These are phyloP conservation scores for Mimas tiliae DNA, from an alignment of 2,888 invertebrate genomes.

Conservation along the genomic window DNA sequence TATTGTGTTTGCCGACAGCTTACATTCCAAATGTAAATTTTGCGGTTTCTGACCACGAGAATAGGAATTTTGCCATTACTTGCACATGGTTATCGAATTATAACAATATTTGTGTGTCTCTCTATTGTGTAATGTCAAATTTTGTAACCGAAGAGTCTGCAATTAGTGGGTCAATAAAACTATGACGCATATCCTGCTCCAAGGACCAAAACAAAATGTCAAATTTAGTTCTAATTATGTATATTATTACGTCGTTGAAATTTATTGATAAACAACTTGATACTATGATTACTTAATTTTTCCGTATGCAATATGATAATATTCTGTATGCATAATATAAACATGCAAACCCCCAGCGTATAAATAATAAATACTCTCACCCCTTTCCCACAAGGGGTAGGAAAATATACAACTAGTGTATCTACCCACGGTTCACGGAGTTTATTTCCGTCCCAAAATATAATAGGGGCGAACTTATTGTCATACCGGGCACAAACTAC, in stretches of 20 bases:
- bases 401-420: too few relatives aligned
- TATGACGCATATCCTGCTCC: conserved; percentile 14
- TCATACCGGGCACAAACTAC: too few relatives aligned
- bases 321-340: too few relatives aligned
- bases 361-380: too few relatives aligned
- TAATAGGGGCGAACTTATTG: too few relatives aligned
- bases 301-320: too few relatives aligned
- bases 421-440: too few relatives aligned
- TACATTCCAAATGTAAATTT: conserved; percentile 2
- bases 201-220: conserved; percentile 21
- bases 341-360: too few relatives aligned
- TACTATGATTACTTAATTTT: too few relatives aligned
- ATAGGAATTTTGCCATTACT: background rate
- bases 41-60: conserved; percentile 8
- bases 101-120: background rate
- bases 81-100: background rate
- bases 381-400: too few relatives aligned
- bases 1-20: background rate
- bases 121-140: background rate
- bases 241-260: conserved; percentile 4
- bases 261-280: background rate
- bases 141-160: background rate
- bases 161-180: conserved; percentile 19
- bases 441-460: too few relatives aligned
- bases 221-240: background rate